phyloP scores from a whole-genome alignment of 2,113 vertebrate species.

The Megaleporinus macrocephalus region DNA sequence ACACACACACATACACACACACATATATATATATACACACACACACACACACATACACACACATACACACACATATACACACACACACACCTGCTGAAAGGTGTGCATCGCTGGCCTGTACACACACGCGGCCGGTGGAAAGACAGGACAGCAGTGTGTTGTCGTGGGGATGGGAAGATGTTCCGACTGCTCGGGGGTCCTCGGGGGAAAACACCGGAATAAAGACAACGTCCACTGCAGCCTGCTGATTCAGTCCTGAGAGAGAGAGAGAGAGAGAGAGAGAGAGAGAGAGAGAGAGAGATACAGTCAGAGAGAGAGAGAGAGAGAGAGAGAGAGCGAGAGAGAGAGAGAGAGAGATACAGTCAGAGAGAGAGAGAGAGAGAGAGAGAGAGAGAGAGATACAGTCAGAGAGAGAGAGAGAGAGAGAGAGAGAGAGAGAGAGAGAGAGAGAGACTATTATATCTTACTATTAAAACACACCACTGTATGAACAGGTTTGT shows the following conservation, averaged over 20 bases:
- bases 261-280: conserved; percentile 18
- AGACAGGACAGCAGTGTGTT: conserved; percentile 75
- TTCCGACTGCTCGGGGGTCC: conserved; percentile 73
- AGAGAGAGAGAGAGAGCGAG: no score
- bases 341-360: no score
- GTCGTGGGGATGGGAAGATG: conserved; percentile 65
- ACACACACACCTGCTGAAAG: conserved; percentile 73
- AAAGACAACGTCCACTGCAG: conserved; percentile 83
- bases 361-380: no score
- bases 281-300: not conserved
- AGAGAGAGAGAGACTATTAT: no score
- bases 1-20: no score
- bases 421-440: no score
- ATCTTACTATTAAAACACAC: no score
- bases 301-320: not conserved
- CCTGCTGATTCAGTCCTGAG: conserved; percentile 86
- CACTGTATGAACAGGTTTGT: no score
- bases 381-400: no score
- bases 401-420: no score
- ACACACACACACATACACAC: no score
- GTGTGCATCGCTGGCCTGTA: conserved; percentile 52
- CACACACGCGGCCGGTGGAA: conserved; percentile 68
- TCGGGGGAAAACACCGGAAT: conserved; percentile 75
- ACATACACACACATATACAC: not conserved
- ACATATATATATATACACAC: no score